Conservation (phyloP, 2,797 vertebrate species). For the Acrocephalus scirpaceus region DNA sequence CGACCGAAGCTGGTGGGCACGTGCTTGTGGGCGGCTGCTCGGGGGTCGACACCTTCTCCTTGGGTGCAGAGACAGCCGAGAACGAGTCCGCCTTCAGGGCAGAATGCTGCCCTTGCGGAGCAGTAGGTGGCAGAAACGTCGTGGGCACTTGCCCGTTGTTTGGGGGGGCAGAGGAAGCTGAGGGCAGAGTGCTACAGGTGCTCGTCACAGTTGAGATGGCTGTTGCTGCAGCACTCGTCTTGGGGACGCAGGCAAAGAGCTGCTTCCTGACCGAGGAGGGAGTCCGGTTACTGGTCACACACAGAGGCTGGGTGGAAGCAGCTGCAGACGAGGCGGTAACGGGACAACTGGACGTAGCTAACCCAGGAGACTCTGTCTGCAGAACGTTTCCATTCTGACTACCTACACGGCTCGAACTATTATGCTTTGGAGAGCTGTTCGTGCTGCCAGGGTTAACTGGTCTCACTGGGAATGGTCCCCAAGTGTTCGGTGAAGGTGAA, state of each 20-base stretch:
- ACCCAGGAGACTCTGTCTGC: constrained; percentile 82
- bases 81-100: constrained; percentile 84
- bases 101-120: constrained; percentile 78
- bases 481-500: constrained; percentile 92
- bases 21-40: constrained; percentile 73
- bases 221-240: constrained; percentile 79
- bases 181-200: constrained; percentile 76
- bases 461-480: constrained; percentile 98
- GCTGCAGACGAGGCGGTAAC: constrained; percentile 80
- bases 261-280: constrained; percentile 94
- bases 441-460: constrained; percentile 95
- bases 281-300: constrained; percentile 83
- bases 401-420: constrained; percentile 76
- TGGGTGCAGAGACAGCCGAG: constrained; percentile 76
- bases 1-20: constrained; percentile 49
- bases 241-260: constrained; percentile 89
- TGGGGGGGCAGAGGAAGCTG: constrained; percentile 80
- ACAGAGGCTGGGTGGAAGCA: constrained; percentile 79
- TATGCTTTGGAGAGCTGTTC: constrained; percentile 97
- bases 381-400: constrained; percentile 73
- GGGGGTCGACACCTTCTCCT: constrained; percentile 82
- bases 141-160: constrained; percentile 77
- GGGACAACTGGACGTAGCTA: constrained; percentile 76
- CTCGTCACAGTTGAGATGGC: constrained; percentile 78
- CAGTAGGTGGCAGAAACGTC: constrained; percentile 68